Base-by-base conservation (phyloP, 2,888 invertebrate species). In the Eupithecia pulchellata region DNA sequence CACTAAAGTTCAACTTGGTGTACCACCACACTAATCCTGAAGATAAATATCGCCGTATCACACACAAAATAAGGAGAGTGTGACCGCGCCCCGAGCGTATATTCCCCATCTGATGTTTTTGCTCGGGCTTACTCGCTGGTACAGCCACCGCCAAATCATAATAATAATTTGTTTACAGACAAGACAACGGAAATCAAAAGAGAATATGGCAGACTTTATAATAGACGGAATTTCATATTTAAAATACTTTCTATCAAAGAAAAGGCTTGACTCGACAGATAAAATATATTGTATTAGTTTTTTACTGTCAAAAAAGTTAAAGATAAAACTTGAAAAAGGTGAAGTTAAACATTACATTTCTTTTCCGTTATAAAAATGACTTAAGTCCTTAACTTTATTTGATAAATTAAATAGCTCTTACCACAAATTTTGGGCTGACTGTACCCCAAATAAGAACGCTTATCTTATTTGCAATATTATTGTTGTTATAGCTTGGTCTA, bases 381-480 rank as follows among this genome's bases (percentile, higher is more conserved):
- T n/a, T n/a, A n/a, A n/a, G n/a, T n/a, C n/a, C n/a, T n/a, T n/a
- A n/a, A n/a, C n/a, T n/a, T n/a, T n/a, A n/a, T n/a, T n/a, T 20
- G 11, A 47, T 52, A 52, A 11, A 52, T 52, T 52, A 17, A 52
- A 52, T 13, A n/a, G n/a, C n/a, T n/a, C 3, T 9, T 25, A 52
- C 1, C 25, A 52, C 25, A 11, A 52, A 57, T 36, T 61, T 34
- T 6, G 5, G 25, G 34, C 61, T 25, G 61, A 61, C 61, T 61
- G 61, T 61, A 69, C 78, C 84, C 85, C 87, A 87, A 86, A 88
- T 87, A 87, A 81, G 71, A 83, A 78, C 76, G 86, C 87, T 90
- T 91, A 91, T 91, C 90, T 89, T 88, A 84, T 90, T 89, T 88
- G 86, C 82, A 85, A 86, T 87, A 86, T 82, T 83, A 87, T 87